A percentile compares a stretch with the other conserved stretches of the same genome.
These are phyloP conservation scores for Cataglyphis altisquamis DNA, from an alignment of 2,888 invertebrate genomes.

Conservation along the genomic window DNA sequence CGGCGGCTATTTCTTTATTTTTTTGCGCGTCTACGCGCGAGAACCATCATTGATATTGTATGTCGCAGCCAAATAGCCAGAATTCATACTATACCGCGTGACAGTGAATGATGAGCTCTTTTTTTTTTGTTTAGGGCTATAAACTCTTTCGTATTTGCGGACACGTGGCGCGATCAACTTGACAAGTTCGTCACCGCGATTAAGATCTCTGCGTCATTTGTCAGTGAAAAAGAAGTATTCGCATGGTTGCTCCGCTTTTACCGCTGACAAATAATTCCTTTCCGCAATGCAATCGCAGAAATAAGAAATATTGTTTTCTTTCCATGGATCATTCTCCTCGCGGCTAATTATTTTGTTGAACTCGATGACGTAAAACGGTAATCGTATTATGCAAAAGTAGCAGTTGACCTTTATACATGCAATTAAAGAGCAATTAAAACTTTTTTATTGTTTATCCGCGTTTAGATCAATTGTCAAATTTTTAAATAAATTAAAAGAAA, in stretches of 20 bases:
- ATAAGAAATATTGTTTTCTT: not conserved
- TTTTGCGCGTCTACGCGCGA: not conserved
- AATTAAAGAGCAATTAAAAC: conserved; percentile 17
- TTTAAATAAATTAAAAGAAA: not conserved
- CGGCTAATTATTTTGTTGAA: conserved; percentile 31
- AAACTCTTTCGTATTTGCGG: conserved; percentile 58
- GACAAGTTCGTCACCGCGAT: conserved; percentile 47
- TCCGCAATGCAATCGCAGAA: not conserved
- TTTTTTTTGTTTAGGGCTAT: conserved; percentile 41
- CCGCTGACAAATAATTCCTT: conserved; percentile 41
- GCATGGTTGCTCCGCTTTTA: not conserved
- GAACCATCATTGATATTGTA: not conserved
- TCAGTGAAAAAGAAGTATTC: conserved; percentile 11
- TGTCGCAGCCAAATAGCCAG: conserved; percentile 37
- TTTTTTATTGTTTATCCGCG: conserved; percentile 11
- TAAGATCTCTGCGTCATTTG: conserved; percentile 40
- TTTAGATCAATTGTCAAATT: not conserved
- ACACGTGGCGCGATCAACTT: conserved; percentile 60
- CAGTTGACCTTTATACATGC: not conserved
- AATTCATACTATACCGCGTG: conserved; percentile 46
- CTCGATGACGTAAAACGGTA: conserved; percentile 9
- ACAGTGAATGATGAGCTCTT: conserved; percentile 66
- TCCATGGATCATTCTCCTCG: not conserved
- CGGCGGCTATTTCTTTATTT: conserved; percentile 22
- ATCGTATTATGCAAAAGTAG: conserved; percentile 8